These are phyloP conservation scores for Cathartes aura DNA, from an alignment of 2,113 vertebrate genomes.

Conservation along the genomic window DNA sequence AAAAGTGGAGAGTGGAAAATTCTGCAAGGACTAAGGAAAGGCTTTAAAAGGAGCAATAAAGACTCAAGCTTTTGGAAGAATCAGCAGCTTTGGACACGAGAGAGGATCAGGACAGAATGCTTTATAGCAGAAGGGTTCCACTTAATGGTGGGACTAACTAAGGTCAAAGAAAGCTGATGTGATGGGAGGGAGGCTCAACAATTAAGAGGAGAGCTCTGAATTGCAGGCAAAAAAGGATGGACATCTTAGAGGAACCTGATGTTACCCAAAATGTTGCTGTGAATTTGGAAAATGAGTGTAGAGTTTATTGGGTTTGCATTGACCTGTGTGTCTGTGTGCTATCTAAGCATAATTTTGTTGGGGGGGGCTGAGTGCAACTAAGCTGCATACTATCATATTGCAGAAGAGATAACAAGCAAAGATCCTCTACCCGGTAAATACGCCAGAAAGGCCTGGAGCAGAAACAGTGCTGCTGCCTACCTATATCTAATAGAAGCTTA, in stretches of 20 bases:
- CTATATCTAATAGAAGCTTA: constrained; percentile 22
- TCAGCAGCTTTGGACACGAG: neutral
- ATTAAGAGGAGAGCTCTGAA: neutral
- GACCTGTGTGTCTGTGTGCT: neutral
- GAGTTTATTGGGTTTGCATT: neutral
- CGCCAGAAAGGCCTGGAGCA: neutral
- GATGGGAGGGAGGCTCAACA: neutral
- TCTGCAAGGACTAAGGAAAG: neutral
- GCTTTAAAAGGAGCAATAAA: neutral
- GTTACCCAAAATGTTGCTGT: neutral
- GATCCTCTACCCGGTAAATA: constrained; percentile 19
- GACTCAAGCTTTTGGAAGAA: neutral
- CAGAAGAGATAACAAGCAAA: constrained; percentile 1
- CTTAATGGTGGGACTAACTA: neutral
- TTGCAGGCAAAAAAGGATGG: neutral
- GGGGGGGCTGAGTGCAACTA: neutral
- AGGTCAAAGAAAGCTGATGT: neutral
- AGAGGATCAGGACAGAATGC: neutral
- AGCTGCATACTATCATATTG: neutral
- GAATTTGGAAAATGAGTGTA: neutral
- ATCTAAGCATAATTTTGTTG: neutral
- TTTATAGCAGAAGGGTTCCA: neutral
- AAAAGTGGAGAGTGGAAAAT: neutral
- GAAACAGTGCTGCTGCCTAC: constrained; percentile 7
- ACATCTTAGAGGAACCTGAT: neutral